Percentiles rank a stretch among this genome's conserved stretches.
These are phyloP conservation scores for Myotis myotis DNA, from an alignment of 2,797 vertebrate species.

Conservation along the genomic window DNA sequence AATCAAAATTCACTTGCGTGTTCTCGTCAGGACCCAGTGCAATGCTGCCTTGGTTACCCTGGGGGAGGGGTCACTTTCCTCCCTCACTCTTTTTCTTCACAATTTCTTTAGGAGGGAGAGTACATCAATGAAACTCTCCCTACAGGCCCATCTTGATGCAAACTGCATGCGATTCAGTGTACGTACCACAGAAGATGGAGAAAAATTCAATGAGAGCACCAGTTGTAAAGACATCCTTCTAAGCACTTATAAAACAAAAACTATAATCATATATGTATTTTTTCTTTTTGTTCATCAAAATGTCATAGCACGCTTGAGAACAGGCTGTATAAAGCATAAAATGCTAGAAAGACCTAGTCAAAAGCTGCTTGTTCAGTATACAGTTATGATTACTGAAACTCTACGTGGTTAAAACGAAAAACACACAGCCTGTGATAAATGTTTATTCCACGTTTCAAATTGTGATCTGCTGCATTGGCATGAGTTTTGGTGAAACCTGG, in stretches of 20 bases:
- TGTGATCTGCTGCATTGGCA: slow-evolving; percentile 92
- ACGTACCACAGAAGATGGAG: background rate
- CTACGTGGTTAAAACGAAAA: slow-evolving; percentile 62
- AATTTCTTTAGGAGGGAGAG: background rate
- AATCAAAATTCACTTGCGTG: background rate
- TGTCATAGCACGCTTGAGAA: slow-evolving; percentile 68
- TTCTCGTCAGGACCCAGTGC: background rate
- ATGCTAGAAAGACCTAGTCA: slow-evolving; percentile 73
- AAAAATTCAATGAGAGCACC: slow-evolving; percentile 49
- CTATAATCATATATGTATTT: slow-evolving; percentile 52
- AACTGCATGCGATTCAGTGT: background rate
- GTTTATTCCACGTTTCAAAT: slow-evolving; percentile 64
- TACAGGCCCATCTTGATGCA: background rate
- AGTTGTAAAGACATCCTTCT: slow-evolving; percentile 67
- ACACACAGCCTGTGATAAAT: background rate
- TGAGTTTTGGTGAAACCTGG: slow-evolving; percentile 93
- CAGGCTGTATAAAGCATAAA: slow-evolving; percentile 48
- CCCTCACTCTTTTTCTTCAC: background rate
- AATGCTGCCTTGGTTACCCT: background rate
- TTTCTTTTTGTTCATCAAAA: slow-evolving; percentile 64
- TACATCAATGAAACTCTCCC: background rate
- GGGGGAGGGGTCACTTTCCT: background rate
- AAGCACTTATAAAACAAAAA: slow-evolving; percentile 35
- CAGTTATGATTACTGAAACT: slow-evolving; percentile 70
- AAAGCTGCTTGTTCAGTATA: slow-evolving; percentile 59